phyloP scores from a whole-genome alignment of 2,113 vertebrate species.

The Macquaria australasica region DNA sequence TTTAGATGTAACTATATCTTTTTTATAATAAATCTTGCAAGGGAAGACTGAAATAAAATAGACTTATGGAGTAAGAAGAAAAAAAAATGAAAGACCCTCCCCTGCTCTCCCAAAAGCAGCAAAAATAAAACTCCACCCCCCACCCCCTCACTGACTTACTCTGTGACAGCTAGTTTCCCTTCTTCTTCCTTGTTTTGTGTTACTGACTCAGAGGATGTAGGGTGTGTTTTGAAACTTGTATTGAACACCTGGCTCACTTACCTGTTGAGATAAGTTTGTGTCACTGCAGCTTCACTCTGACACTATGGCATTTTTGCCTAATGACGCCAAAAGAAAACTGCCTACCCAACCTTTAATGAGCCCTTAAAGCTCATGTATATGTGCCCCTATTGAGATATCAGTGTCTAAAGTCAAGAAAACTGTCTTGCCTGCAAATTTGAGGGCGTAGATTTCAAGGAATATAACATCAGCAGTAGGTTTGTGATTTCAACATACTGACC shows the following conservation, averaged over 20 bases:
- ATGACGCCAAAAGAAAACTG: too few species aligned
- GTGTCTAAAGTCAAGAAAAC: too few species aligned
- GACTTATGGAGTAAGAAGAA: too few species aligned
- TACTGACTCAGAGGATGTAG: constrained; percentile 7
- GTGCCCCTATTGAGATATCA: too few species aligned
- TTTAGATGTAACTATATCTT: not conserved
- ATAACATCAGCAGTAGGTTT: too few species aligned
- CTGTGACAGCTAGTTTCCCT: constrained; percentile 37
- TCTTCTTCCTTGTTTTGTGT: constrained; percentile 3
- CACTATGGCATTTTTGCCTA: too few species aligned
- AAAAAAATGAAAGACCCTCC: not conserved
- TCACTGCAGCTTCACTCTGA: not conserved
- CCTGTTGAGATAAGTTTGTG: not conserved
- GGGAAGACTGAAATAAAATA: not conserved
- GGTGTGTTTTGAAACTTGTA: constrained; percentile 4
- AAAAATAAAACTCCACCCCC: not conserved
- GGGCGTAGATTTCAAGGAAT: too few species aligned
- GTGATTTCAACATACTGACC: too few species aligned
- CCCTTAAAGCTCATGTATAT: not conserved
- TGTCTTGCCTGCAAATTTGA: too few species aligned
- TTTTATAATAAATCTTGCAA: not conserved
- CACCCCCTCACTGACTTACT: not conserved
- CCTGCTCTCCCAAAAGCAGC: not conserved
- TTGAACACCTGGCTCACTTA: not conserved
- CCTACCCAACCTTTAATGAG: not conserved